Conservation (phyloP, 2,797 vertebrate species). For the Microctenopoma stevenorrisi region DNA sequence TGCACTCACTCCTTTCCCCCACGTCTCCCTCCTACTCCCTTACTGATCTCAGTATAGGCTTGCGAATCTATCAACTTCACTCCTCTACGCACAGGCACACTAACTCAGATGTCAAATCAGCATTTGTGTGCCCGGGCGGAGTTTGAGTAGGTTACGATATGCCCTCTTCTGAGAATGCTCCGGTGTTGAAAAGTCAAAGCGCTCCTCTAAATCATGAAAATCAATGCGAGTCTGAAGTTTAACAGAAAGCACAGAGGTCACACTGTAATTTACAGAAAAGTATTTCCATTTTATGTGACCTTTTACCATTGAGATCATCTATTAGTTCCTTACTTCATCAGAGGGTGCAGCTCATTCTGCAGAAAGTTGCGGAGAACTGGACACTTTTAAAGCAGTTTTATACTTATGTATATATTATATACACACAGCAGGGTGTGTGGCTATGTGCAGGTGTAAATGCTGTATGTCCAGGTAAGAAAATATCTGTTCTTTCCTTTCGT, state of each 20-base stretch:
- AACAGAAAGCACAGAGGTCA: conserved; percentile 57
- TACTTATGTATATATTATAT: neutral
- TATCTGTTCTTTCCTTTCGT: too few species aligned
- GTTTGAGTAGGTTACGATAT: conserved; percentile 57
- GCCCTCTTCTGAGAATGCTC: conserved; percentile 37
- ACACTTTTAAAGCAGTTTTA: conserved; percentile 3
- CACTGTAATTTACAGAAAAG: conserved; percentile 58
- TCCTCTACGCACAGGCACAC: neutral
- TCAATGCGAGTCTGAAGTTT: conserved; percentile 61
- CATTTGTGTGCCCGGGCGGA: conserved; percentile 23
- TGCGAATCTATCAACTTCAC: conserved; percentile 24
- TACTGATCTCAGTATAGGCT: conserved; percentile 44
- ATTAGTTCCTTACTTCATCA: conserved; percentile 46
- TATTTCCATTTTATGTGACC: conserved; percentile 69
- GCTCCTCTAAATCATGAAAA: conserved; percentile 62
- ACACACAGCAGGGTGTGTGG: too few species aligned
- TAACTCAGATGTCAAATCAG: conserved; percentile 51
- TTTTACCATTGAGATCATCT: conserved; percentile 57
- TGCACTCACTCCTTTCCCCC: conserved; percentile 21
- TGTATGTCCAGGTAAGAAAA: too few species aligned
- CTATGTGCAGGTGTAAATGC: too few species aligned
- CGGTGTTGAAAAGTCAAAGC: conserved; percentile 57
- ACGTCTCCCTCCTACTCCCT: conserved; percentile 22
- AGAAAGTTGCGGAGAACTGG: conserved; percentile 1
- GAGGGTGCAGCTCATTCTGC: conserved; percentile 18